phyloP scores from a whole-genome alignment of 2,888 invertebrate genomes.

The Cryptosula pallasiana region DNA sequence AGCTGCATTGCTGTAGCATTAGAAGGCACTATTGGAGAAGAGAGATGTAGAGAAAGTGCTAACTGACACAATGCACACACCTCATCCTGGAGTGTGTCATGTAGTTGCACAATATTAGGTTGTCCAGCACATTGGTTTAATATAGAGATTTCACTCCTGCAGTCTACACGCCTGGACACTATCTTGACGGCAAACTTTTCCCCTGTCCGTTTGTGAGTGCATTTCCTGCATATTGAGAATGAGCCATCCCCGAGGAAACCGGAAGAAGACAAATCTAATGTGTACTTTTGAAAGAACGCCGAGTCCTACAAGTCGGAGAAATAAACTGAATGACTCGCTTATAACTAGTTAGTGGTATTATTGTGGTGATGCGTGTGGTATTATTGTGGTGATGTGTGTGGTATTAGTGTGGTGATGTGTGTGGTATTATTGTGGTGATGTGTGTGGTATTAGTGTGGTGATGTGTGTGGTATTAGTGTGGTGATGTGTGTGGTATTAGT shows the following conservation, averaged over 20 bases:
- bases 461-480: too few species aligned
- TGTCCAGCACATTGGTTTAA: conserved; percentile 81
- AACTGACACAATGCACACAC: conserved; percentile 53
- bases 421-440: too few species aligned
- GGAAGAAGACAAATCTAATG: conserved; percentile 61
- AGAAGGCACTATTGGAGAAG: too few species aligned
- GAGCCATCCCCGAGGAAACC: conserved; percentile 79
- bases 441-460: too few species aligned
- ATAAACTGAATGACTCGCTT: too few species aligned
- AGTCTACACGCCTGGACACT: conserved; percentile 64
- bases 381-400: too few species aligned
- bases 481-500: too few species aligned
- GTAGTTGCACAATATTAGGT: conserved; percentile 75
- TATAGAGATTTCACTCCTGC: conserved; percentile 69
- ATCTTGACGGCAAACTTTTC: conserved; percentile 85
- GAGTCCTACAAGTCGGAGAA: conserved; percentile 68
- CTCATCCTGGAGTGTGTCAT: conserved; percentile 78
- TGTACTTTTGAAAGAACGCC: conserved; percentile 78
- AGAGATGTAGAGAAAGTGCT: background rate
- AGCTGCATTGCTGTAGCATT: too few species aligned
- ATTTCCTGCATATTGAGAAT: conserved; percentile 77
- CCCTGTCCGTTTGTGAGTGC: conserved; percentile 68
- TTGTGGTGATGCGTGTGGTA: too few species aligned
- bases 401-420: too few species aligned
- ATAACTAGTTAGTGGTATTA: too few species aligned